Base-by-base conservation (phyloP, 2,797 vertebrate species). In the Argyrosomus regius region DNA sequence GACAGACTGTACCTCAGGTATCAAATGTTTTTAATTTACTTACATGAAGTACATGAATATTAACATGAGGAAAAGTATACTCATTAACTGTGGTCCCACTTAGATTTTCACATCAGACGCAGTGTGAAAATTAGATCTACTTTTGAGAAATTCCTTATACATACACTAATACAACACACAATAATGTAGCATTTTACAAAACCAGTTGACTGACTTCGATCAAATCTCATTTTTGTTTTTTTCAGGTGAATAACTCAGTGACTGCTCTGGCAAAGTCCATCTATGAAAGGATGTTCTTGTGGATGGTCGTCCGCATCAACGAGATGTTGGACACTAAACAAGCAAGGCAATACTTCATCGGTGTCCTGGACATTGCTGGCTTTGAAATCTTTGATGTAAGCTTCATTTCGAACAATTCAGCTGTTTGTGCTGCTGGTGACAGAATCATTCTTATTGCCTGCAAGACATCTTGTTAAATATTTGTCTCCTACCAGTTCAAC, bases 191-290 rank as follows among this genome's bases (percentile, higher is more conserved):
- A 18, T 26, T 49, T n/a, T 5, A 57, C 41, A 65, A 52, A 50
- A 31, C 3, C 14, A 7, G 20, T 2, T 22, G 5, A 16, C 20
- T 50, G 17, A 13, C 8, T 53, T 22, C 0, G 17, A 45, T 60
- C 1, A 5, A 28, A 22, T 48, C 12, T 39, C 4, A 16, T 10
- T 1, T 10, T 31, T 31, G 31, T 31, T 31, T 77, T 76, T 5
- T 85, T 59, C 52, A 98, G 97, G 97, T 98, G 0, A 72, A 91
- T 53, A 98, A 98, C 49, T 64, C 97, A 0, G 97, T 98, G 1
- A 93, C 95, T 35, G 97, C 97, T 1, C 90, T 98, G 49, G 94
- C 93, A 61, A 98, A 97, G 65, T 95, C 97, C 0, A 86, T 97
- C 78, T 98, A 97, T 72, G 97, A 98, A 84, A 97, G 93, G 86